These are phyloP conservation scores for Jordanella pulchra DNA, from an alignment of 2,797 vertebrate species.

Conservation along the genomic window DNA sequence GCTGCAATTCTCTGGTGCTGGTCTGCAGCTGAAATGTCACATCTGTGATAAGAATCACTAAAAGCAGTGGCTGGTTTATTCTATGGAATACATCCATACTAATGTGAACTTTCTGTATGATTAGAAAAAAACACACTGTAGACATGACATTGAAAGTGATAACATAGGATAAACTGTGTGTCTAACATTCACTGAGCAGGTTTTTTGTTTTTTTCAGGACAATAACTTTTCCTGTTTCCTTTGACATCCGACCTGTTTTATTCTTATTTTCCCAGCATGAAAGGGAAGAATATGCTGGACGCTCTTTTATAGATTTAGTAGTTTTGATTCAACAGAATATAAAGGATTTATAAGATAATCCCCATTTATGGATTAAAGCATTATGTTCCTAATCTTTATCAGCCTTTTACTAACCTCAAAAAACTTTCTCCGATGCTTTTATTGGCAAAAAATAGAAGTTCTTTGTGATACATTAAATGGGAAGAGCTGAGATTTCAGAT, in stretches of 20 bases:
- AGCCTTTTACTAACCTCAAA: not conserved
- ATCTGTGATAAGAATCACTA: not conserved
- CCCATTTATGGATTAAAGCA: not conserved
- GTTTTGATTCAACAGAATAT: not conserved
- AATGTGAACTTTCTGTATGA: not conserved
- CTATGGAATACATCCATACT: conserved; percentile 6
- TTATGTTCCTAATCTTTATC: not conserved
- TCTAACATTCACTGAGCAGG: too few relatives aligned
- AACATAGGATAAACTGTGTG: not conserved
- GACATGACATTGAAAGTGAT: not conserved
- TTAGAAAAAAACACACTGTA: not conserved
- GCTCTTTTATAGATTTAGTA: not conserved
- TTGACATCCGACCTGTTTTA: too few relatives aligned
- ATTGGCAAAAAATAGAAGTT: not conserved
- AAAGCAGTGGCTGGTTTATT: not conserved
- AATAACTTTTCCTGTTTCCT: too few relatives aligned
- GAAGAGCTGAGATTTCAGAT: not conserved
- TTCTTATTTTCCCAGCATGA: not conserved
- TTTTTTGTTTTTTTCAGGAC: too few relatives aligned
- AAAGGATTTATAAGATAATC: not conserved
- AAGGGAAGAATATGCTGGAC: not conserved
- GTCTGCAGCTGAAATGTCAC: conserved; percentile 4
- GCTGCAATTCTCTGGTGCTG: not conserved
- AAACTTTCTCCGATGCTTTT: not conserved
- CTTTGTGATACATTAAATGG: not conserved